A percentile compares a stretch with the other conserved stretches of the same genome.
Evolutionary conservation across 2,797 vertebrate species (phyloP).

Genomic region (Etheostoma nigrum): DNA sequence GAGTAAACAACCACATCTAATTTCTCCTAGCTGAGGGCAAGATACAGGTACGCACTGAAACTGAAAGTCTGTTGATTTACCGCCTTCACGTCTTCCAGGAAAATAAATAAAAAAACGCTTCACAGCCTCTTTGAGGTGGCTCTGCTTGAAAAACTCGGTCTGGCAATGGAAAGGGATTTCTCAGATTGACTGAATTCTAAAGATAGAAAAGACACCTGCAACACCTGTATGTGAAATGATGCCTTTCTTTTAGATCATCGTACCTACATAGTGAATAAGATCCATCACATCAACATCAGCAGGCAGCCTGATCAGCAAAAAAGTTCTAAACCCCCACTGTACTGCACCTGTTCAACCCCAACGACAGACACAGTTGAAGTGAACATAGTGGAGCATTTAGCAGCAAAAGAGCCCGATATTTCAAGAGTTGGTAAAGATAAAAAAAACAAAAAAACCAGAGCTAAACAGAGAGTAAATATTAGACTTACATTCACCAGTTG

Average conservation of each 20-base stretch:
- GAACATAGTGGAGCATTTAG: not conserved
- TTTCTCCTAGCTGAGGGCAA: constrained; percentile 42
- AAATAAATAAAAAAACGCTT: constrained; percentile 19
- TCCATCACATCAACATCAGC: not conserved
- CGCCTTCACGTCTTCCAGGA: constrained; percentile 14
- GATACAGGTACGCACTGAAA: constrained; percentile 3
- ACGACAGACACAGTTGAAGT: not conserved
- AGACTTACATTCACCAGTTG: not conserved
- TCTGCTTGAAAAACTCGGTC: not conserved
- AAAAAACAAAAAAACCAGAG: not conserved
- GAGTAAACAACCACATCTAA: constrained; percentile 56
- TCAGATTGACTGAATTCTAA: constrained; percentile 13
- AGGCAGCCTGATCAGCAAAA: not conserved
- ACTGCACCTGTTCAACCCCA: not conserved
- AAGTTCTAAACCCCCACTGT: not conserved
- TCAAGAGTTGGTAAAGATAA: not conserved
- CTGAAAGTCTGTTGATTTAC: constrained; percentile 31
- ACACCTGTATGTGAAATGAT: not conserved
- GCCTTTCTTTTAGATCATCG: not conserved
- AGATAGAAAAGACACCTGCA: constrained; percentile 14
- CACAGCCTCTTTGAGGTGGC: constrained; percentile 14
- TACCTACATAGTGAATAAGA: not conserved
- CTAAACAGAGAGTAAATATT: not conserved
- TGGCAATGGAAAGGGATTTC: constrained; percentile 1
- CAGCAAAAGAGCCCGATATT: not conserved